These are phyloP conservation scores for Pantherophis alleghaniensis DNA, from an alignment of 2,797 vertebrate genomes.

Conservation along the genomic window DNA sequence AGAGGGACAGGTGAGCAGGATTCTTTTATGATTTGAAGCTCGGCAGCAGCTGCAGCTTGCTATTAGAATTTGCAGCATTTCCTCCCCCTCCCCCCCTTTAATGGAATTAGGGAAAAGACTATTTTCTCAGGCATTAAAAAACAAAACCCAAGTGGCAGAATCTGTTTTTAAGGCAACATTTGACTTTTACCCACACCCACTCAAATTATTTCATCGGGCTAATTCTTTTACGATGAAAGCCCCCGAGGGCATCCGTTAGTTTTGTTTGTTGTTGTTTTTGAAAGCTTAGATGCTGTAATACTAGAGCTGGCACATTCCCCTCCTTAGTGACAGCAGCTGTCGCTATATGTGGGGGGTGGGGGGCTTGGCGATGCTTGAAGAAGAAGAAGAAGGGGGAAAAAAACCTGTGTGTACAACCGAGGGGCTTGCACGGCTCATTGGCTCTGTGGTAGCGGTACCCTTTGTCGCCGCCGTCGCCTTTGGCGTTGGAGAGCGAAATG, in stretches of 20 bases:
- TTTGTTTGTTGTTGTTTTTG: background rate
- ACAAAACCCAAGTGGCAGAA: background rate
- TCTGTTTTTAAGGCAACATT: background rate
- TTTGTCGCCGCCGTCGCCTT: conserved; percentile 36
- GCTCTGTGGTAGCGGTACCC: background rate
- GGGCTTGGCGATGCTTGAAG: background rate
- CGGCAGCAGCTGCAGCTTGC: background rate
- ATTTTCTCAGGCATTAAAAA: background rate
- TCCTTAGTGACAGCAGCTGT: background rate
- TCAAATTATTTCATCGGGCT: background rate
- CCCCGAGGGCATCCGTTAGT: background rate
- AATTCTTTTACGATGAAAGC: background rate
- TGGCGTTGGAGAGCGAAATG: conserved; percentile 62
- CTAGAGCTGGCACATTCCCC: background rate
- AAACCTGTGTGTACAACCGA: background rate
- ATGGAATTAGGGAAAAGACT: background rate
- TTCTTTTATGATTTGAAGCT: background rate
- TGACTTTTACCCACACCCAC: background rate
- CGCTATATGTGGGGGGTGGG: background rate
- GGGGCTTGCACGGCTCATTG: background rate
- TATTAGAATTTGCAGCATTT: background rate
- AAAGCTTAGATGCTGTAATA: background rate
- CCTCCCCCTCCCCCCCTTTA: background rate
- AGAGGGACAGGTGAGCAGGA: background rate
- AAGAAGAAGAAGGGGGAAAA: too few relatives aligned